phyloP scores from a whole-genome alignment of 2,797 vertebrate genomes.

The Dromococcyx pavoninus region DNA sequence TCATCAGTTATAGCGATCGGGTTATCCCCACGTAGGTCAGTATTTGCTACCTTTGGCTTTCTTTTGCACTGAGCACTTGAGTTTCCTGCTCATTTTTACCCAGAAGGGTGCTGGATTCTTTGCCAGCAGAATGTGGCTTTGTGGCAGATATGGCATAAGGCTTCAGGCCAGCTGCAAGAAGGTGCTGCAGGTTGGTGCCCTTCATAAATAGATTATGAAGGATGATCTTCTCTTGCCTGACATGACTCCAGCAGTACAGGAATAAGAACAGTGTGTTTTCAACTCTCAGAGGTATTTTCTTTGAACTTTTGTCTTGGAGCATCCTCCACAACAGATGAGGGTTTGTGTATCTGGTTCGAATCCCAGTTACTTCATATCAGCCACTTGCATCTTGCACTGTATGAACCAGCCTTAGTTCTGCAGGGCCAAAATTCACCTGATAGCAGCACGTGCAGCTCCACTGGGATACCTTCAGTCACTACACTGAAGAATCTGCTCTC shows the following conservation, averaged over 20 bases:
- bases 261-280: not conserved
- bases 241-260: not conserved
- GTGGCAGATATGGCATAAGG: not conserved
- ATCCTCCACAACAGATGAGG: not conserved
- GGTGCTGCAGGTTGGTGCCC: not conserved
- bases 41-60: not conserved
- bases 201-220: not conserved
- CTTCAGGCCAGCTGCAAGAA: not conserved
- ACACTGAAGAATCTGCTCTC: constrained; percentile 5
- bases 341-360: not conserved
- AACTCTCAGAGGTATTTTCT: not conserved
- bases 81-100: not conserved
- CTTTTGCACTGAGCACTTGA: not conserved
- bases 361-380: not conserved
- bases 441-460: not conserved
- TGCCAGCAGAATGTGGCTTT: not conserved
- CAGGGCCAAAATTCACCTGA: constrained; percentile 13
- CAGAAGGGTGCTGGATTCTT: not conserved
- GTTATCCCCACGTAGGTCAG: not conserved
- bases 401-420: not conserved
- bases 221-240: not conserved
- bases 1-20: not conserved
- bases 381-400: not conserved
- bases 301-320: not conserved
- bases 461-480: constrained; percentile 16